Evolutionary conservation across 2,113 vertebrate genomes (phyloP).

Genomic region (Pica pica): DNA sequence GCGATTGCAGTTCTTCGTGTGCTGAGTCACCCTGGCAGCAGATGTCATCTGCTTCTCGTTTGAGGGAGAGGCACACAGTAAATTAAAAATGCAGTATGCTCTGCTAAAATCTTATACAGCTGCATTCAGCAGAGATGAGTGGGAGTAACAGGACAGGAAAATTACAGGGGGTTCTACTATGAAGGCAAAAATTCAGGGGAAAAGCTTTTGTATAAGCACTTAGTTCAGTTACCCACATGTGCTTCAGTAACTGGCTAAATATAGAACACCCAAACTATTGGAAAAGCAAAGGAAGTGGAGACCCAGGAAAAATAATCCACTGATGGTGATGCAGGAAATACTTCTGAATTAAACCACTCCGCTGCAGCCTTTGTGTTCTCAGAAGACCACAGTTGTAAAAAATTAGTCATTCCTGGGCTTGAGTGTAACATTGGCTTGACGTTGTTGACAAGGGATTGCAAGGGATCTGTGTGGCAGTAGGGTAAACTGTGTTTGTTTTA

Average conservation of each 20-base stretch:
- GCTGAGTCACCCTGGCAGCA: slow-evolving; percentile 61
- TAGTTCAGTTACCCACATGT: slow-evolving; percentile 17
- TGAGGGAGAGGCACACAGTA: not conserved
- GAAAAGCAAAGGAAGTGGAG: slow-evolving; percentile 41
- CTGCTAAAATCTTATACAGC: slow-evolving; percentile 36
- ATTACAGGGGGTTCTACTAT: slow-evolving; percentile 51
- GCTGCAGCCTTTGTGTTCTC: slow-evolving; percentile 37
- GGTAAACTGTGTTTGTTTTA: slow-evolving; percentile 27
- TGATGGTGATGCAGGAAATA: slow-evolving; percentile 36
- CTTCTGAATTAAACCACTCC: slow-evolving; percentile 24
- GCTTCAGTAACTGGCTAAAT: slow-evolving; percentile 49
- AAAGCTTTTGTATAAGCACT: not conserved
- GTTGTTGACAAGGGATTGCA: not conserved
- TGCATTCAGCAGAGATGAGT: slow-evolving; percentile 46
- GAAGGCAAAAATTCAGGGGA: slow-evolving; percentile 17
- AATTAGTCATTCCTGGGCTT: slow-evolving; percentile 10
- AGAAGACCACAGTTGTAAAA: slow-evolving; percentile 42
- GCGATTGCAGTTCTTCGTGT: not conserved
- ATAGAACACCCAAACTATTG: slow-evolving; percentile 42
- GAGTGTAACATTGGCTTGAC: not conserved
- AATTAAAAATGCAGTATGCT: slow-evolving; percentile 40
- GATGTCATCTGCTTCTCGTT: slow-evolving; percentile 34
- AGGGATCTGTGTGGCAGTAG: slow-evolving; percentile 3
- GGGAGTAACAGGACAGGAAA: slow-evolving; percentile 56
- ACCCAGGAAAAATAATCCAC: slow-evolving; percentile 35